Conservation (phyloP, 2,888 invertebrate species). For the Tetramorium bicarinatum region DNA sequence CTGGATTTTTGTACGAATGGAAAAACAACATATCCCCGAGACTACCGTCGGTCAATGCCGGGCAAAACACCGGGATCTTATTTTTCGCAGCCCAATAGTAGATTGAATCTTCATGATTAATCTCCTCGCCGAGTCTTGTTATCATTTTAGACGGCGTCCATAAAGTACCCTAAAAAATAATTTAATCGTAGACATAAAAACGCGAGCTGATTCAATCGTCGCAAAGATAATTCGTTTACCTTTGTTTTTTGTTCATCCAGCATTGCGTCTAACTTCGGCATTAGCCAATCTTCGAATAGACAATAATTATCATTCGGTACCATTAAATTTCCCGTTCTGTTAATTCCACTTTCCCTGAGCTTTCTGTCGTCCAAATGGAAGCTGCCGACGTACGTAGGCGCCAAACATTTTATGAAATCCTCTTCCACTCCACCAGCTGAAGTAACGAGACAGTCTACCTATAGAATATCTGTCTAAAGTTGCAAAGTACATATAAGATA, state of each 20-base stretch:
- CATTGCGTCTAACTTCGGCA: conserved; percentile 97
- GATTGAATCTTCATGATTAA: conserved; percentile 96
- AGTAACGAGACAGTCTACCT: conserved; percentile 98
- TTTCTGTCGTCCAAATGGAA: conserved; percentile 94
- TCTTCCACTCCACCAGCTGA: conserved; percentile 99
- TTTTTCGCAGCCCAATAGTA: conserved; percentile 99
- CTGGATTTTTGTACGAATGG: conserved; percentile 97
- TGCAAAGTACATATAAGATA: neutral
- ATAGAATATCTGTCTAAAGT: conserved; percentile 62
- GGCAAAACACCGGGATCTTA: conserved; percentile 98
- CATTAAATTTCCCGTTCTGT: conserved; percentile 96
- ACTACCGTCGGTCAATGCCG: conserved; percentile 99
- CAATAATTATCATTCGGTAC: conserved; percentile 99
- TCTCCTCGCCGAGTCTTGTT: conserved; percentile 94
- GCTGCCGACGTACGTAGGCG: conserved; percentile 97
- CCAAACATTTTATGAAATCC: conserved; percentile 99
- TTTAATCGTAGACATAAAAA: neutral
- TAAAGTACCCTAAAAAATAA: conserved; percentile 87
- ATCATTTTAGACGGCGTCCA: conserved; percentile 98
- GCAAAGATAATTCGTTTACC: conserved; percentile 74
- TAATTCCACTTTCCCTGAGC: conserved; percentile 95
- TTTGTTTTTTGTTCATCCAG: conserved; percentile 93
- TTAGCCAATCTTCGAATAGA: conserved; percentile 98
- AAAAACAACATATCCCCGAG: conserved; percentile 99
- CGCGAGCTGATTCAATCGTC: neutral